These are phyloP conservation scores for Centropristis striata DNA, from an alignment of 2,113 vertebrate genomes.

Conservation along the genomic window DNA sequence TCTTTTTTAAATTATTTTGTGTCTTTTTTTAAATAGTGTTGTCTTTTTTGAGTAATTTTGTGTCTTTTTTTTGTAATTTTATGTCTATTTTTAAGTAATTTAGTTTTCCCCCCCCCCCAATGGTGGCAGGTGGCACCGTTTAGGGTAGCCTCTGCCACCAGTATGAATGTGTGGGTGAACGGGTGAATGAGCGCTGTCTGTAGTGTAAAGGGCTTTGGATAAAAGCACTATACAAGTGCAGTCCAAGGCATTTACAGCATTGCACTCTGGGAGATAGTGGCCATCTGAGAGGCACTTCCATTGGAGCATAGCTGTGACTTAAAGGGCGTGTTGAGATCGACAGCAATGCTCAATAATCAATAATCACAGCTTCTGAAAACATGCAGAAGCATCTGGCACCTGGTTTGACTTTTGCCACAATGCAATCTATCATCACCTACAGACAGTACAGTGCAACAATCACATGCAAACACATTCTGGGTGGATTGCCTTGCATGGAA, in stretches of 20 bases:
- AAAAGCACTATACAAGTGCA: no score
- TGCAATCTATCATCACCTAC: background rate
- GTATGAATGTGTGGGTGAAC: no score
- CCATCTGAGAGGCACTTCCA: background rate
- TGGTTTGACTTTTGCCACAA: background rate
- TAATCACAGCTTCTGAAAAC: background rate
- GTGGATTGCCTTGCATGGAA: background rate
- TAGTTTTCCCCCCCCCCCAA: no score
- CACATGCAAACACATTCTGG: background rate
- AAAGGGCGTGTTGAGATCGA: background rate
- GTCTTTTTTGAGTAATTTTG: no score
- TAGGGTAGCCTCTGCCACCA: no score
- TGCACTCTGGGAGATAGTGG: background rate
- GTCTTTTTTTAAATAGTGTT: no score
- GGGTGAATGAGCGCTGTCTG: no score
- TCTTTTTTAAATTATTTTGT: no score
- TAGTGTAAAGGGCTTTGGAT: no score
- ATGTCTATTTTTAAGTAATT: no score
- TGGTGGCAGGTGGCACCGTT: no score
- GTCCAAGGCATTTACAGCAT: background rate
- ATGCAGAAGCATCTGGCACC: background rate
- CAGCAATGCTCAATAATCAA: background rate
- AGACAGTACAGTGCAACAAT: background rate
- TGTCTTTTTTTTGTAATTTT: no score
- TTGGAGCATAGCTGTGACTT: background rate